Evolutionary conservation across 2,113 vertebrate genomes (phyloP), one percentile per base, ranked within the genome.

Genomic region (Tapirus terrestris): DNA sequence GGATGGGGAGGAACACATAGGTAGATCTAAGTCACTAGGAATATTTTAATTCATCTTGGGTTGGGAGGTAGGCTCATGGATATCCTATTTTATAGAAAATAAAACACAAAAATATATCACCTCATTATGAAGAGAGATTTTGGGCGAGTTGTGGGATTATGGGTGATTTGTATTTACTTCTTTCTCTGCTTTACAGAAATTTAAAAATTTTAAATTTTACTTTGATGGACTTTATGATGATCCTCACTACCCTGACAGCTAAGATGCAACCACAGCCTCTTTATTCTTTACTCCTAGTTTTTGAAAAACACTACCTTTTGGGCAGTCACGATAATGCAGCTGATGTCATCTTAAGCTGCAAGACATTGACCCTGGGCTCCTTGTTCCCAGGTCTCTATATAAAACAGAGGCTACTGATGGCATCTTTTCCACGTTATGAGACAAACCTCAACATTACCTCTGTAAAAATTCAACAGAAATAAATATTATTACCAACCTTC

Each of bases 401-500:
- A 61, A 11, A 90, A 95, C n/a, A 97, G 33, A 72, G 10, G 33
- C 70, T 63, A 82, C 4, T 10, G 29, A 51, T 9, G 43, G 10
- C 25, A 77, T 68, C 70, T 97, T 92, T 84, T 45, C 77, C 11
- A 96, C 0, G 2, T 36, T 67, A 12, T 21, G 27, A 81, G 27
- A 91, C 29, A 72, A 92, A 67, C 80, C 13, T 70, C 61, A 80
- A 56, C 7, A 70, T 25, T 79, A 33, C n/a, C 95, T 77, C 56
- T 91, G 75, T 23, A 70, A 73, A 88, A 73, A 73, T 31, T 68
- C 2, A 14, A 92, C 68, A 70, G 90, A 98, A 83, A 29, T 76
- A 85, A 17, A 53, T 68, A 75, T 39, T 72, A 91, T 48, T 72
- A 98, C 98, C 93, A 53, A 98, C 98, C 98, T 98, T 97, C 99